Conservation (phyloP, 2,888 invertebrate genomes). For the Nomada ruficornis region DNA sequence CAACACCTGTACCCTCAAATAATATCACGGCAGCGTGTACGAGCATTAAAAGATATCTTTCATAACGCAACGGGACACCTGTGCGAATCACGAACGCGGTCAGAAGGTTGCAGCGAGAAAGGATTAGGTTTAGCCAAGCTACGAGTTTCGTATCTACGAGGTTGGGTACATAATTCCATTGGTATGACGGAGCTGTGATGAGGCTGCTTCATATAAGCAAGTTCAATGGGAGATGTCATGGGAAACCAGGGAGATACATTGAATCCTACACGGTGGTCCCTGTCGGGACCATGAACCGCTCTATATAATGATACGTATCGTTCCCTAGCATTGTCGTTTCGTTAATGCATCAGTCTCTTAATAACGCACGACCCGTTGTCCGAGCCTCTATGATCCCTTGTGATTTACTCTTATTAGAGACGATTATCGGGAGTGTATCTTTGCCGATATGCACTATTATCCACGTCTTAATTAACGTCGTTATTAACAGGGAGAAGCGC, state of each 20-base stretch:
- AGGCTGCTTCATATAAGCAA: slow-evolving; percentile 41
- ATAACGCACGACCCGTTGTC: slow-evolving; percentile 28
- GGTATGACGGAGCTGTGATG: slow-evolving; percentile 28
- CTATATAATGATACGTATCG: slow-evolving; percentile 52
- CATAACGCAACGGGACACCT: slow-evolving; percentile 23
- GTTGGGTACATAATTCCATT: slow-evolving; percentile 25
- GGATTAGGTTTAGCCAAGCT: slow-evolving; percentile 53
- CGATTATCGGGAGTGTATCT: slow-evolving; percentile 2
- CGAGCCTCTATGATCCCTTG: slow-evolving; percentile 11
- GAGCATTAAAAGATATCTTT: background rate
- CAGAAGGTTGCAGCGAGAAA: slow-evolving; percentile 22
- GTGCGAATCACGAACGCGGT: slow-evolving; percentile 21
- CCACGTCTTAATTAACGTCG: background rate
- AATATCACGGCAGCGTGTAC: background rate
- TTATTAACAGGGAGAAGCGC: background rate
- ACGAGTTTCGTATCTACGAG: slow-evolving; percentile 34
- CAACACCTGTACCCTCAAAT: background rate
- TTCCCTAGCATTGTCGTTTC: slow-evolving; percentile 42
- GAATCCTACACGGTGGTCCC: slow-evolving; percentile 61
- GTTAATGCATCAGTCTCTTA: slow-evolving; percentile 37
- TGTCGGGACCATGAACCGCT: slow-evolving; percentile 24
- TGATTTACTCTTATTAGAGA: slow-evolving; percentile 38
- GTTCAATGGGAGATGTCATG: slow-evolving; percentile 61
- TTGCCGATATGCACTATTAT: background rate
- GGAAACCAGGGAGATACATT: slow-evolving; percentile 51